These are phyloP conservation scores for Ormyrus nitidulus DNA, from an alignment of 2,888 invertebrate genomes.

Conservation along the genomic window DNA sequence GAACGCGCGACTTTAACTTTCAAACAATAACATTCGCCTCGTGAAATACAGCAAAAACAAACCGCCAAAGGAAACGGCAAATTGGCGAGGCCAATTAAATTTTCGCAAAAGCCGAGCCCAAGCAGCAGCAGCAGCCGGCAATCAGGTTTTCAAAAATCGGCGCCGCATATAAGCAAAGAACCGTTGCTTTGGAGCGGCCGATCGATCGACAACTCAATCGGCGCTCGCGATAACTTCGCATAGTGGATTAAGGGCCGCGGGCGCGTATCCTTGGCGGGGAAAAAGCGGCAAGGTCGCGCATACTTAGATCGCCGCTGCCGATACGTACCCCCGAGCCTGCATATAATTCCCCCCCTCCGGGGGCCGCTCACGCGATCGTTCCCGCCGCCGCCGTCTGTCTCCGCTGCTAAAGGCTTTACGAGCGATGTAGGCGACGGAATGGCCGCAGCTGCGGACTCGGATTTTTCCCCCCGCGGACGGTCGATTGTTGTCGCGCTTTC, in stretches of 20 bases:
- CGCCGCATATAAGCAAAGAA: background rate
- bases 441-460: too few species aligned
- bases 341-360: conserved; percentile 33
- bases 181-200: conserved; percentile 18
- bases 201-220: conserved; percentile 7
- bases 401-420: background rate
- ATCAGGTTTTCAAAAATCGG: background rate
- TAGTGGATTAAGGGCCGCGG: conserved; percentile 42
- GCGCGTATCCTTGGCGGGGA: conserved; percentile 46
- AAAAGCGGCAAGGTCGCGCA: conserved; percentile 60
- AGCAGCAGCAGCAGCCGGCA: too few species aligned
- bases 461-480: too few species aligned
- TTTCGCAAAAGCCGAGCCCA: too few species aligned
- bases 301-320: conserved; percentile 55
- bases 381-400: background rate
- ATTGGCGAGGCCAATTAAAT: background rate
- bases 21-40: too few species aligned
- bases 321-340: conserved; percentile 41
- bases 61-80: background rate
- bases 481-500: too few species aligned
- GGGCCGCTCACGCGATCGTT: background rate
- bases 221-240: conserved; percentile 29
- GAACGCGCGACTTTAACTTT: too few species aligned
- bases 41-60: too few species aligned
- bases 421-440: too few species aligned